Evolutionary conservation across 1,140 invertebrate genomes (phyloP).

Genomic region (Reticulitermes speratus): DNA sequence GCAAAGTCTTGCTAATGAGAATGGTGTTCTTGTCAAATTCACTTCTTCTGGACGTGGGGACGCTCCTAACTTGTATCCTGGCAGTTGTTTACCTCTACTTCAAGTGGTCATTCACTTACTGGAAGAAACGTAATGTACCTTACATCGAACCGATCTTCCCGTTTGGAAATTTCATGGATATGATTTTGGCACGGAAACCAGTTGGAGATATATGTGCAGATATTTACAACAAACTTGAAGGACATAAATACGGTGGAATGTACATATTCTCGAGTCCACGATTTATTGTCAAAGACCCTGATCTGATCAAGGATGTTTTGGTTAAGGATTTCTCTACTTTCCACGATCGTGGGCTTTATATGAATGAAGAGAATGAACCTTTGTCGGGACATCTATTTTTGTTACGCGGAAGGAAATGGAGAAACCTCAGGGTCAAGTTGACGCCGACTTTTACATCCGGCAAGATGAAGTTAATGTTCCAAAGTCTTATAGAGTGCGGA

Average conservation of each 20-base stretch:
- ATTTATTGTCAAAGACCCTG: constrained; percentile 47
- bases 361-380: constrained; percentile 24
- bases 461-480: constrained; percentile 40
- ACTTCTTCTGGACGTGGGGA: neutral
- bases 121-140: constrained; percentile 47
- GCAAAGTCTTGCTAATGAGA: neutral
- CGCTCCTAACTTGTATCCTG: neutral
- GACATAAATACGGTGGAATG: constrained; percentile 48
- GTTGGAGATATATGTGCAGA: constrained; percentile 17
- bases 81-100: constrained; percentile 36
- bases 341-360: constrained; percentile 34
- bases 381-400: constrained; percentile 31
- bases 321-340: constrained; percentile 46
- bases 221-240: constrained; percentile 41
- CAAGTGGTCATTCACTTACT: constrained; percentile 45
- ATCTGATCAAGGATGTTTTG: constrained; percentile 40
- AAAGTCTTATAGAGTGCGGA: constrained; percentile 34
- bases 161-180: constrained; percentile 43
- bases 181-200: neutral
- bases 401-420: constrained; percentile 46
- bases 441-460: constrained; percentile 45
- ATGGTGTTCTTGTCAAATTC: constrained; percentile 25
- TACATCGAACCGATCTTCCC: constrained; percentile 41
- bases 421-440: constrained; percentile 49
- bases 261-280: constrained; percentile 45